Evolutionary conservation across 2,888 invertebrate species (phyloP).

Genomic region (Drosophila ezoana): DNA sequence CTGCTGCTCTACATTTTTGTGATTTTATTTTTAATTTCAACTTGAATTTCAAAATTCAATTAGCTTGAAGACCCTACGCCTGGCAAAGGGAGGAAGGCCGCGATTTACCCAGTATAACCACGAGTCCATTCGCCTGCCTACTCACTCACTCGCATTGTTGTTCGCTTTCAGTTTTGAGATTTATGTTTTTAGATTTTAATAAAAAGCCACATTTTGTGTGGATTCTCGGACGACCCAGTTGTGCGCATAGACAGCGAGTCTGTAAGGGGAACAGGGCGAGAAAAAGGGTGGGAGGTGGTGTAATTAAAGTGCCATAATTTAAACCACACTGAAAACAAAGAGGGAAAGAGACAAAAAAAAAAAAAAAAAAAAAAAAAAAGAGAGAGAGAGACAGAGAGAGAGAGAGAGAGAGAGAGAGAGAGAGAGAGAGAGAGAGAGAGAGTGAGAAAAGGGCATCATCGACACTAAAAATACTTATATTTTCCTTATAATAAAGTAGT

Average conservation of each 20-base stretch:
- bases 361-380: no score
- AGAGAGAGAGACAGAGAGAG: neutral
- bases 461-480: no score
- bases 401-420: neutral
- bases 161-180: slow-evolving; percentile 66
- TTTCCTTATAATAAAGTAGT: no score
- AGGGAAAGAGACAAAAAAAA: no score
- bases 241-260: neutral
- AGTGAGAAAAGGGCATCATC: no score
- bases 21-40: slow-evolving; percentile 61
- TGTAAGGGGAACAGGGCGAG: neutral
- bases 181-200: slow-evolving; percentile 75
- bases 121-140: slow-evolving; percentile 30
- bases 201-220: slow-evolving; percentile 69
- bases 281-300: neutral
- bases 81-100: slow-evolving; percentile 13
- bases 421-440: neutral
- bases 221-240: slow-evolving; percentile 13
- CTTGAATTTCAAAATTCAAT: slow-evolving; percentile 76
- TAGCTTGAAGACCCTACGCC: slow-evolving; percentile 46
- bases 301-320: slow-evolving; percentile 68
- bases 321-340: slow-evolving; percentile 18
- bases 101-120: slow-evolving; percentile 20
- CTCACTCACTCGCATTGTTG: slow-evolving; percentile 43
- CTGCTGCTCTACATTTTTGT: slow-evolving; percentile 60